A percentile compares a stretch with the other conserved stretches of the same genome.
phyloP scores from a whole-genome alignment of 1,140 invertebrate genomes.

The Drosophila hydei region DNA sequence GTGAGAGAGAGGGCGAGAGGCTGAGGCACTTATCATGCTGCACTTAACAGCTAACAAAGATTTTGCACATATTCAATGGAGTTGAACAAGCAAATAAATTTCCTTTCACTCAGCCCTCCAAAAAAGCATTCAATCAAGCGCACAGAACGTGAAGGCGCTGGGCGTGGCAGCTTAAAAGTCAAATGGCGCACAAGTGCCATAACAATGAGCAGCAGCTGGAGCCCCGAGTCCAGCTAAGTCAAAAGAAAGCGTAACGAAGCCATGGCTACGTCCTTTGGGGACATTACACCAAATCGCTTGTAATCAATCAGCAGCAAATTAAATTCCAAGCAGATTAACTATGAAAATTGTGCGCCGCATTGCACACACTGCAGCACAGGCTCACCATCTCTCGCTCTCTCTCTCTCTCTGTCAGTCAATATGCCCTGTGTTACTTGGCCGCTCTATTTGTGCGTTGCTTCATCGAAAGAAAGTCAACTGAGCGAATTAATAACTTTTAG shows the following conservation, averaged over 20 bases:
- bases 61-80: slow-evolving; percentile 62
- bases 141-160: not conserved
- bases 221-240: slow-evolving; percentile 22
- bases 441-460: slow-evolving; percentile 28
- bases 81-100: slow-evolving; percentile 66
- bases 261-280: slow-evolving; percentile 40
- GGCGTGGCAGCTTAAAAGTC: slow-evolving; percentile 52
- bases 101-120: slow-evolving; percentile 15
- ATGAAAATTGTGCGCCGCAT: slow-evolving; percentile 54
- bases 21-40: slow-evolving; percentile 24
- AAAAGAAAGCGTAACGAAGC: slow-evolving; percentile 12
- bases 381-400: not conserved
- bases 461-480: slow-evolving; percentile 58
- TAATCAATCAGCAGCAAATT: slow-evolving; percentile 80
- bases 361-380: slow-evolving; percentile 26
- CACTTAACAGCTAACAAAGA: slow-evolving; percentile 26
- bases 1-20: not conserved
- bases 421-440: slow-evolving; percentile 16
- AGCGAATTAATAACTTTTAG: slow-evolving; percentile 62
- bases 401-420: not conserved
- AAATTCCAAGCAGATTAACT: slow-evolving; percentile 79
- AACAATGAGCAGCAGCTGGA: slow-evolving; percentile 44
- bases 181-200: slow-evolving; percentile 54
- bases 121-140: slow-evolving; percentile 67
- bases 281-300: slow-evolving; percentile 75